Evolutionary conservation across 92 coral and sea anemone genomes (phyloP).

Genomic region (Zoanthus solanderi): DNA sequence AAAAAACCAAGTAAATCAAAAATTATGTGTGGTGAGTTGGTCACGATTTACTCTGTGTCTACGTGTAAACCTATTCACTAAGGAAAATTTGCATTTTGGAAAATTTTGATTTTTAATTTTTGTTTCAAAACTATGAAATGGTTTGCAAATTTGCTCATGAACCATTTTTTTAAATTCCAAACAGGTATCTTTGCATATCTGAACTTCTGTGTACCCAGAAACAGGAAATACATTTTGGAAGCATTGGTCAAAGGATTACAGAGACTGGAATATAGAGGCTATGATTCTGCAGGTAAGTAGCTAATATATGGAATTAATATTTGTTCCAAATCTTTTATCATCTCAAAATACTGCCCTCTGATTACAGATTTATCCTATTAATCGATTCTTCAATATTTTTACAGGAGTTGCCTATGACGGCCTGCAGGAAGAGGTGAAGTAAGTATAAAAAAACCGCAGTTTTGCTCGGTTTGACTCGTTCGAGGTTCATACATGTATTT

Average conservation of each 20-base stretch:
- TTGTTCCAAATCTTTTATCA: background rate
- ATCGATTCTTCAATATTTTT: background rate
- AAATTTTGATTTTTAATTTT: background rate
- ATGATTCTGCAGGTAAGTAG: constrained; percentile 93
- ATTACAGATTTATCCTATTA: background rate
- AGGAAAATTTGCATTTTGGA: constrained; percentile 36
- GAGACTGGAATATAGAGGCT: constrained; percentile 93
- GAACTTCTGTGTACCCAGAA: constrained; percentile 96
- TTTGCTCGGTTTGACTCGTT: constrained; percentile 1
- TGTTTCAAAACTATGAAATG: background rate
- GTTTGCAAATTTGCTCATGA: background rate
- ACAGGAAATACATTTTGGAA: constrained; percentile 87
- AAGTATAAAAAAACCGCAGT: constrained; percentile 2
- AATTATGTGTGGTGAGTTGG: constrained; percentile 43
- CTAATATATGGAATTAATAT: background rate
- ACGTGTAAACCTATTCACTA: constrained; percentile 26
- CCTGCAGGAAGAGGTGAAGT: constrained; percentile 67
- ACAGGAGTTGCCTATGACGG: constrained; percentile 95
- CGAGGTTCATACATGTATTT: background rate
- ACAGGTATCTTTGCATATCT: constrained; percentile 96
- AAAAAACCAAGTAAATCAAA: background rate
- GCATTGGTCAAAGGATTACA: constrained; percentile 90
- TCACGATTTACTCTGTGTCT: background rate
- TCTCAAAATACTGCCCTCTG: background rate
- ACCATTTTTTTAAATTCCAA: constrained; percentile 2